Percentiles rank a stretch among this genome's conserved stretches.
Conservation (phyloP, 2,797 vertebrate genomes). For the Neopelma chrysocephalum region DNA sequence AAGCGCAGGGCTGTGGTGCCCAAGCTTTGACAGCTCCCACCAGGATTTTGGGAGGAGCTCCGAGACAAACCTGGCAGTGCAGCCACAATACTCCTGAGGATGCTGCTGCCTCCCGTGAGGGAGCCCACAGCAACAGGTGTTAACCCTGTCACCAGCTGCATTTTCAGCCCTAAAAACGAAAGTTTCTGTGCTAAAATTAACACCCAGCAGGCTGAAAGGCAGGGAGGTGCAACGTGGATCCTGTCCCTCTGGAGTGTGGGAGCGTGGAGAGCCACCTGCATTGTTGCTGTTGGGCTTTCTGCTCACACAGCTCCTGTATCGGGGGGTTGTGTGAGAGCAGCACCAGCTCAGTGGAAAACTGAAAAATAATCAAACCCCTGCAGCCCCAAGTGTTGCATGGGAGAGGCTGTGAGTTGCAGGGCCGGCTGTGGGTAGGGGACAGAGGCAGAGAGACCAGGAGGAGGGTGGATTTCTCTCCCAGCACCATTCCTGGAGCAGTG, state of each 20-base stretch:
- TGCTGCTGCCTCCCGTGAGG: neutral
- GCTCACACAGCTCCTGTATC: neutral
- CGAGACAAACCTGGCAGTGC: neutral
- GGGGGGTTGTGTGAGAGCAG: neutral
- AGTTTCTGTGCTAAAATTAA: neutral
- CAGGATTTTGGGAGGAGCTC: neutral
- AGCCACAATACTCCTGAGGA: neutral
- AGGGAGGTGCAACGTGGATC: neutral
- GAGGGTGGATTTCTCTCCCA: accelerated
- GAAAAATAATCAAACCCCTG: neutral
- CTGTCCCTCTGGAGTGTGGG: accelerated
- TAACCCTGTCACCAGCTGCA: neutral
- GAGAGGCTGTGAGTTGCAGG: neutral
- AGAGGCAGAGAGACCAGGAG: neutral
- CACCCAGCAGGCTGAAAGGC: neutral
- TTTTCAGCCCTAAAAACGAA: neutral
- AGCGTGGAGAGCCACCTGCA: neutral
- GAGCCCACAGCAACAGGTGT: neutral
- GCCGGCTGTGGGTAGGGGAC: neutral
- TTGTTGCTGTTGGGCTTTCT: neutral
- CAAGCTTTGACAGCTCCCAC: neutral
- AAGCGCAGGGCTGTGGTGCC: accelerated
- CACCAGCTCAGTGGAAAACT: neutral
- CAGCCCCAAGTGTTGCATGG: neutral
- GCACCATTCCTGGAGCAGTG: neutral